phyloP scores from a whole-genome alignment of 2,113 vertebrate species.

The Tragulus kanchil region DNA sequence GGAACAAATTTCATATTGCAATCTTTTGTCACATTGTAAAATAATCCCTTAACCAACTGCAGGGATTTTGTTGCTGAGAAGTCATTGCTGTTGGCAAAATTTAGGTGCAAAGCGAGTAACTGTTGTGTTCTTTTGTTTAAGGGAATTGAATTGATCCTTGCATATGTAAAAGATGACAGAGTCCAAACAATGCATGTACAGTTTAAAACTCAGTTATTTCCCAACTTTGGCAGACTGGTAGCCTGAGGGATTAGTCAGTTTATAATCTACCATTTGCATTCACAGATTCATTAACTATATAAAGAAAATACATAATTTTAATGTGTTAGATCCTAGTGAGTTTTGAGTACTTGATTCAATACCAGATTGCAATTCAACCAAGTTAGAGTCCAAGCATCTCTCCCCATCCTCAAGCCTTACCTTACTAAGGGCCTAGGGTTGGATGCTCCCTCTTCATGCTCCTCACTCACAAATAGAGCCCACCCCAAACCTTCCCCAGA shows the following conservation, averaged over 20 bases:
- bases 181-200: not conserved
- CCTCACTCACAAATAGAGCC: not conserved
- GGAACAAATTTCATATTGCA: conserved; percentile 64
- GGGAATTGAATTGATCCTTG: not conserved
- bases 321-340: not conserved
- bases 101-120: not conserved
- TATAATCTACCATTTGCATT: not conserved
- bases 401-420: not conserved
- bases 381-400: not conserved
- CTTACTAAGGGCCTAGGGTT: not conserved
- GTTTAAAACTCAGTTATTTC: conserved; percentile 24
- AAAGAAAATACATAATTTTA: conserved; percentile 52
- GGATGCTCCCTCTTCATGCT: not conserved
- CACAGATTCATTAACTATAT: conserved; percentile 54
- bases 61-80: conserved; percentile 38
- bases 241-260: not conserved
- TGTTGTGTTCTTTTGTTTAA: not conserved
- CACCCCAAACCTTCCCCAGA: not conserved
- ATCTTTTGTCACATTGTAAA: conserved; percentile 67
- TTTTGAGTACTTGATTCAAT: not conserved
- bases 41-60: conserved; percentile 52
- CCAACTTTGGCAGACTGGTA: not conserved
- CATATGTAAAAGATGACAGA: conserved; percentile 1
- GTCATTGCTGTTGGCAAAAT: conserved; percentile 44
- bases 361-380: not conserved